Evolutionary conservation across 2,888 invertebrate genomes (phyloP), one percentile per base, ranked within the genome.

Genomic region (Teleogryllus oceanicus): DNA sequence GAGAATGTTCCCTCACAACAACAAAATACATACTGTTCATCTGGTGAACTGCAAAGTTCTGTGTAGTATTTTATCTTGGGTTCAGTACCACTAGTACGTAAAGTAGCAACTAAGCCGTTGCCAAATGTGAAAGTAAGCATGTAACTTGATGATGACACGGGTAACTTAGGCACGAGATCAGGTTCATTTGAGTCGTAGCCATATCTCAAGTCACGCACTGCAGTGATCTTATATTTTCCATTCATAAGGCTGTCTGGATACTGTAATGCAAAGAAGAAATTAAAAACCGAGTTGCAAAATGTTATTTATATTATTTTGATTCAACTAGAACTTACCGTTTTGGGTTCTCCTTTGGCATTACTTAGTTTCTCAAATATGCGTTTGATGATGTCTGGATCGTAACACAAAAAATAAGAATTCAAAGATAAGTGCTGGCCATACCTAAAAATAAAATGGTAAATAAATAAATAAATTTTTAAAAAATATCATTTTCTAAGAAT

Each of bases 61-160:
- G 96, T 94, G 88, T 99, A 99, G 88, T 98, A 99, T 89, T 99
- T 99, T 84, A 99, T 92, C 88, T 99, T 99, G 75, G 99, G 99
- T 87, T 99, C 99, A 0, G 99, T 99, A 77, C 99, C 99, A 87
- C 98, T 98, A 1, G 98, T 97, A 83, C 99, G 91, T 51, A 99
- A 88, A 0, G 97, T 98, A 2, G 95, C 91, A 12, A 94, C 92
- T 82, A 96, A 90, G 0, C 97, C 97, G 87, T 95, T 96, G 79
- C 90, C 89, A 87, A 99, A 97, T 12, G 91, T 92, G 87, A 99
- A 97, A 13, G 97, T 97, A 79, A 99, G 93, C 99, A 99, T 99
- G 88, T 99, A 93, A 83, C 89, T 90, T 82, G 90, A 90, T 82
- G 89, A 88, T 18, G 92, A 92, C 10, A 90, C 90, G 79, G 94